These are phyloP conservation scores for Argynnis bischoffii DNA, from an alignment of 2,888 invertebrate species.

Conservation along the genomic window DNA sequence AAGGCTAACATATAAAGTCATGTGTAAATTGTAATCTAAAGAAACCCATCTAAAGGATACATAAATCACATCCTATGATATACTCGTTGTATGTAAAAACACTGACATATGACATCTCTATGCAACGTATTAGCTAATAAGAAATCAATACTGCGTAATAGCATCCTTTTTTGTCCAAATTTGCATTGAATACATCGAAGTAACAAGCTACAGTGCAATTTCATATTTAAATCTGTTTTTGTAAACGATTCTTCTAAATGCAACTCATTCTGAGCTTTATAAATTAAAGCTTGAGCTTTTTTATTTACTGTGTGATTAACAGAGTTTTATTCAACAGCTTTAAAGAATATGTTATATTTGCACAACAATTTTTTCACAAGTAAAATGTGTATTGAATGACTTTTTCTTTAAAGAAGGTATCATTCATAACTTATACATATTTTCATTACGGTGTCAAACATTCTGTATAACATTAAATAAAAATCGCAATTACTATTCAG, in stretches of 20 bases:
- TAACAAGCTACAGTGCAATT: conserved; percentile 22
- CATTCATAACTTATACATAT: too few species aligned
- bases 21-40: too few species aligned
- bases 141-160: conserved; percentile 29
- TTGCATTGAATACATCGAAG: conserved; percentile 25
- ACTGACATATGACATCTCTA: conserved; percentile 2
- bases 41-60: too few species aligned
- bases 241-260: conserved; percentile 6
- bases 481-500: too few species aligned
- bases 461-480: too few species aligned
- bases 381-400: too few species aligned
- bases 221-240: conserved; percentile 30
- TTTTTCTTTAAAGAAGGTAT: too few species aligned
- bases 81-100: neutral
- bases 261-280: conserved; percentile 1
- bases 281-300: conserved; percentile 7
- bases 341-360: too few species aligned
- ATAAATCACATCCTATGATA: neutral
- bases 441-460: too few species aligned
- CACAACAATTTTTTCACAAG: too few species aligned
- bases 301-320: neutral
- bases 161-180: conserved; percentile 28
- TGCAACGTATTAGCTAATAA: conserved; percentile 19
- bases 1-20: too few species aligned
- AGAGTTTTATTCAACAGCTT: neutral